These are phyloP conservation scores for Hofmannophila pseudospretella DNA, from an alignment of 2,888 invertebrate genomes.

Conservation along the genomic window DNA sequence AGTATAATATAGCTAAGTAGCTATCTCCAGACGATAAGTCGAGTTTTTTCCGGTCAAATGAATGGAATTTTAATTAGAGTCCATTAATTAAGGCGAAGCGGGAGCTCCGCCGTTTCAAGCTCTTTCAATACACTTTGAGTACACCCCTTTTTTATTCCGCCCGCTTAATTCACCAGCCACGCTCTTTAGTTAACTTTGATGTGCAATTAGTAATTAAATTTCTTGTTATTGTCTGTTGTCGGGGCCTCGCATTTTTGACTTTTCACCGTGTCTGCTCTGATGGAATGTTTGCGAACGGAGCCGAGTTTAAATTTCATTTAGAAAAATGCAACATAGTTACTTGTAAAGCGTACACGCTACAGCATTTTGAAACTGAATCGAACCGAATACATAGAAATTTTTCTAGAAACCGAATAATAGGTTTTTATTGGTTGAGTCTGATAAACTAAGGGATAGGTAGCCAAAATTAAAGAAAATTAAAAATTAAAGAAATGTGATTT, in stretches of 20 bases:
- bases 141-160: conserved; percentile 13
- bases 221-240: not conserved
- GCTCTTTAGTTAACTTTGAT: conserved; percentile 23
- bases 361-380: no score
- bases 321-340: no score
- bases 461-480: no score
- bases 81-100: conserved; percentile 63
- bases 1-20: conserved; percentile 6
- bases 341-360: no score
- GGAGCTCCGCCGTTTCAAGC: conserved; percentile 31
- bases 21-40: conserved; percentile 16
- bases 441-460: no score
- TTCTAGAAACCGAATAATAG: no score
- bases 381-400: no score
- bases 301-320: no score
- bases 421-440: no score
- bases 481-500: no score
- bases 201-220: conserved; percentile 19
- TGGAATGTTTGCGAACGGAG: not conserved
- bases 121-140: conserved; percentile 17
- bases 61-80: conserved; percentile 72
- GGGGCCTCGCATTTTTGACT: conserved; percentile 1
- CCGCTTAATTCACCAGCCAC: conserved; percentile 18
- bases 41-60: conserved; percentile 54
- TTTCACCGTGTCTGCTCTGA: not conserved